These are phyloP conservation scores for Heterochromis multidens DNA, from an alignment of 2,113 vertebrate species.

Conservation along the genomic window DNA sequence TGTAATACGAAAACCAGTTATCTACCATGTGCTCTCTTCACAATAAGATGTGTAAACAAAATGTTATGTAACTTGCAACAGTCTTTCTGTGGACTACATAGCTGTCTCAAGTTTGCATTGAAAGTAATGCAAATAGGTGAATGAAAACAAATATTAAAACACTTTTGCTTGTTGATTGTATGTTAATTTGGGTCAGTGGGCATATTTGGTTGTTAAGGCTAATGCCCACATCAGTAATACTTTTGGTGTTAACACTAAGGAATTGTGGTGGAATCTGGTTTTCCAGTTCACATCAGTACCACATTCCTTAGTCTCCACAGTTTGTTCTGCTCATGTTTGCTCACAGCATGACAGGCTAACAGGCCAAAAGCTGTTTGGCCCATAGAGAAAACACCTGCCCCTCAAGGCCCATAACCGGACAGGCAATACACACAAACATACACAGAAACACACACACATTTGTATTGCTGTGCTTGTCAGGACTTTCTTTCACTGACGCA, in stretches of 20 bases:
- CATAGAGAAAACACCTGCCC: conserved; percentile 73
- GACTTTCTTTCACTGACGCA: not conserved
- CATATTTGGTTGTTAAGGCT: not conserved
- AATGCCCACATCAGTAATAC: not conserved
- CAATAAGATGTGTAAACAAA: not conserved
- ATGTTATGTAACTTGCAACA: not conserved
- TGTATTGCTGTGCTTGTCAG: conserved; percentile 10
- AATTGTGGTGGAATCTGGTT: conserved; percentile 21
- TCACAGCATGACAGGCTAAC: conserved; percentile 36
- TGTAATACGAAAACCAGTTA: not conserved
- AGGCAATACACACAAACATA: conserved; percentile 15
- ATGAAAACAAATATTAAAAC: not conserved
- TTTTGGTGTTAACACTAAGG: not conserved
- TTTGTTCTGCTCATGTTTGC: conserved; percentile 65
- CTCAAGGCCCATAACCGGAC: conserved; percentile 18
- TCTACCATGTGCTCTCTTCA: not conserved
- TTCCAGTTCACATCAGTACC: conserved; percentile 44
- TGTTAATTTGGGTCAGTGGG: conserved; percentile 25
- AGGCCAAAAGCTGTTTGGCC: conserved; percentile 55
- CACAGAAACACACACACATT: not conserved
- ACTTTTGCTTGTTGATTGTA: not conserved
- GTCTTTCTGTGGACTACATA: not conserved
- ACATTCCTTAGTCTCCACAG: conserved; percentile 56
- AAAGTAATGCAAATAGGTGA: not conserved
- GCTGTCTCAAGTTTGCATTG: not conserved